These are phyloP conservation scores for Ictalurus punctatus DNA, from an alignment of 2,113 vertebrate species.

Conservation along the genomic window DNA sequence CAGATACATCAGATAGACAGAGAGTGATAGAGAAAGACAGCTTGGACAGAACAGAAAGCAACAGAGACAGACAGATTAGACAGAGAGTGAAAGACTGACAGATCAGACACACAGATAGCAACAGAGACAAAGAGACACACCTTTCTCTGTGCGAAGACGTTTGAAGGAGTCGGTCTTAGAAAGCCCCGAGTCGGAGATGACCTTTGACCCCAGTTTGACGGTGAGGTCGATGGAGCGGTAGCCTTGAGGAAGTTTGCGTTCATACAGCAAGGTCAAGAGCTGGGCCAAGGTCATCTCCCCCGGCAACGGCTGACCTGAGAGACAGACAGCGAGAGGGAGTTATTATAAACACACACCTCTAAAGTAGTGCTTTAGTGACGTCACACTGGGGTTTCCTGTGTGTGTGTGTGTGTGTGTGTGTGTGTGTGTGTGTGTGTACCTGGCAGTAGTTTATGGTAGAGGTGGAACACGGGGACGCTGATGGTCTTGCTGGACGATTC, in stretches of 20 bases:
- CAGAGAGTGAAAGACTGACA: background rate
- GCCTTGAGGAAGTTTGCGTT: conserved; percentile 95
- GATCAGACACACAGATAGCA: background rate
- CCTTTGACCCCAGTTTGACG: conserved; percentile 95
- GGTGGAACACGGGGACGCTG: conserved; percentile 95
- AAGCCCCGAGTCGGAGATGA: conserved; percentile 93
- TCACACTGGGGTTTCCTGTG: background rate
- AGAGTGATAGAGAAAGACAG: no score
- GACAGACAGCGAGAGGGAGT: background rate
- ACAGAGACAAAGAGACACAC: conserved; percentile 62
- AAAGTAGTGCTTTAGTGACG: background rate
- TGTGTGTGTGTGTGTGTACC: conserved; percentile 59
- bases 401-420: background rate
- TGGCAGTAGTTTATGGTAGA: conserved; percentile 92
- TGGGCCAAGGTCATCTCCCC: conserved; percentile 98
- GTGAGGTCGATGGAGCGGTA: conserved; percentile 94
- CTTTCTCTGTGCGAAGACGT: conserved; percentile 95
- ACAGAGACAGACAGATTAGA: background rate
- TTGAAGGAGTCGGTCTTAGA: conserved; percentile 99
- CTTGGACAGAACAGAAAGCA: no score
- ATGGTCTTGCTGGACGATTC: conserved; percentile 93
- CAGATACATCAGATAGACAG: no score
- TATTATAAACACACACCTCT: background rate
- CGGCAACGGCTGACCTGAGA: conserved; percentile 90
- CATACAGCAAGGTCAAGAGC: conserved; percentile 91